Conservation (phyloP, 2,113 vertebrate species). For the Chamaea fasciata region DNA sequence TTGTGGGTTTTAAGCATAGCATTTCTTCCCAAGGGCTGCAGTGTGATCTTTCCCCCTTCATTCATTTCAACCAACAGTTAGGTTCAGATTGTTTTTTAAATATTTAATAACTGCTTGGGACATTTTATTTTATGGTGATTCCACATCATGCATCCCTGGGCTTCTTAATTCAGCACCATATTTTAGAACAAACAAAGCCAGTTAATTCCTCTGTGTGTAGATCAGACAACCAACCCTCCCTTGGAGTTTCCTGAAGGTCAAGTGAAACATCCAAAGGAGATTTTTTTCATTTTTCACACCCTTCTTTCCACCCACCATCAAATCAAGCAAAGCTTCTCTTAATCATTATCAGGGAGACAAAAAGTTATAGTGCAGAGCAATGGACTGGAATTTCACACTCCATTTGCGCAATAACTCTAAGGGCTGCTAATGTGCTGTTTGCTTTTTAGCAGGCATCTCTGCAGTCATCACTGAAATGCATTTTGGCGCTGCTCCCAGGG, state of each 20-base stretch:
- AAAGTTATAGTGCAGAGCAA: constrained; percentile 64
- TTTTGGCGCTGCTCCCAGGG: constrained; percentile 69
- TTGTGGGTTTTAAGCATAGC: neutral
- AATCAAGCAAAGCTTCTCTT: constrained; percentile 63
- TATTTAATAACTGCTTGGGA: constrained; percentile 65
- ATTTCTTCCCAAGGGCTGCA: neutral
- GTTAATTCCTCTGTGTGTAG: constrained; percentile 40
- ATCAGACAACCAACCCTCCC: neutral
- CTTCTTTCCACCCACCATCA: constrained; percentile 42
- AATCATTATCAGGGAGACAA: constrained; percentile 71
- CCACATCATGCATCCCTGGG: constrained; percentile 8
- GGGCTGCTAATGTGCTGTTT: constrained; percentile 68
- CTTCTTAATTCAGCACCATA: constrained; percentile 47
- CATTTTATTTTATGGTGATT: constrained; percentile 60
- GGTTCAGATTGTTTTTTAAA: constrained; percentile 62
- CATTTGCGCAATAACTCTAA: constrained; percentile 74
- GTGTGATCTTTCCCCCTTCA: constrained; percentile 23
- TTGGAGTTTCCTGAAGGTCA: constrained; percentile 65
- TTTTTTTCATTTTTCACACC: constrained; percentile 31
- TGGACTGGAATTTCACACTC: constrained; percentile 74
- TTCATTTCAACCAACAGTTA: constrained; percentile 54
- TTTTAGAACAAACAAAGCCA: constrained; percentile 56
- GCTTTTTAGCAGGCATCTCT: constrained; percentile 72
- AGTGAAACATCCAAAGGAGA: neutral
- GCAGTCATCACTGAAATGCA: constrained; percentile 66